Evolutionary conservation across 2,888 invertebrate species (phyloP).

Genomic region (Argynnis bischoffii): DNA sequence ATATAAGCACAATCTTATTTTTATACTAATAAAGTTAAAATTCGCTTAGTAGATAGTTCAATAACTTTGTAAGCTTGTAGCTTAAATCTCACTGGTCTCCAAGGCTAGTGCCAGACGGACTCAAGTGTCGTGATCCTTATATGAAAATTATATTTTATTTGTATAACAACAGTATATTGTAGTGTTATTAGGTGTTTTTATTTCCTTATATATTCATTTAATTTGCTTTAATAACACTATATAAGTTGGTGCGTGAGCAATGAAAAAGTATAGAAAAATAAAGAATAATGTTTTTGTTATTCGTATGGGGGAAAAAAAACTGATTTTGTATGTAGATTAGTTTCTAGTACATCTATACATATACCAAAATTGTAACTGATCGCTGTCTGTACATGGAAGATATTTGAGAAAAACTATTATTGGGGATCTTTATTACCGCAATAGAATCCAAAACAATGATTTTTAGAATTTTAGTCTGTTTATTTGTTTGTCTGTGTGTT

Average conservation of each 20-base stretch:
- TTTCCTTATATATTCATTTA: constrained; percentile 44
- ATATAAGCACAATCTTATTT: constrained; percentile 37
- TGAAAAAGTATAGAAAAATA: no score
- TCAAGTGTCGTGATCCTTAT: constrained; percentile 67
- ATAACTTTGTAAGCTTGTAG: constrained; percentile 57
- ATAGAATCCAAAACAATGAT: no score
- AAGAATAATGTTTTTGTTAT: not conserved
- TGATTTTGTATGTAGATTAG: no score
- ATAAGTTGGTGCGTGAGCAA: constrained; percentile 16
- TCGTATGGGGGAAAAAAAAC: no score
- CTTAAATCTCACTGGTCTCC: constrained; percentile 67
- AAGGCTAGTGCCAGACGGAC: constrained; percentile 56
- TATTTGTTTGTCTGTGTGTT: no score
- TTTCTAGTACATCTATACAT: no score
- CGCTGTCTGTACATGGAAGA: no score
- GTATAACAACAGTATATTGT: constrained; percentile 57
- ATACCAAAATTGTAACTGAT: no score
- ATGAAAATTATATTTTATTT: constrained; percentile 77
- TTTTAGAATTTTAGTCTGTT: no score
- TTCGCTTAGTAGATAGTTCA: constrained; percentile 27
- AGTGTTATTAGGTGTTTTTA: constrained; percentile 48
- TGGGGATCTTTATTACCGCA: no score
- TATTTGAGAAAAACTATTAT: no score
- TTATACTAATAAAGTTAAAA: constrained; percentile 43
- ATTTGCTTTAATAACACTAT: constrained; percentile 40